Evolutionary conservation across 2,797 vertebrate genomes (phyloP).

Genomic region (Rhabdophis nuchalis): DNA sequence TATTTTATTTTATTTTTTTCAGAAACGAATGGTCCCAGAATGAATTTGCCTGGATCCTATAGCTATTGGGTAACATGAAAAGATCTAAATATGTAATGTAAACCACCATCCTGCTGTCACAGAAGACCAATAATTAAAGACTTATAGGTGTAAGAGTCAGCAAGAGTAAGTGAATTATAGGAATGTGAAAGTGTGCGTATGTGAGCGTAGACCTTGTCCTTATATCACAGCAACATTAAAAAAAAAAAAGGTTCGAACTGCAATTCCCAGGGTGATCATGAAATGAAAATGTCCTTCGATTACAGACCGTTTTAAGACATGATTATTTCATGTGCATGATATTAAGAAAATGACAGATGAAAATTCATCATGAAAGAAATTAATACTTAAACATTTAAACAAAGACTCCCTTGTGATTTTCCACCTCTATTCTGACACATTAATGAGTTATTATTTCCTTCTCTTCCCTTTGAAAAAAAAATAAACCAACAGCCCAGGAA

Average conservation of each 20-base stretch:
- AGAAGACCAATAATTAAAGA: slow-evolving; percentile 16
- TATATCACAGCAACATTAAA: slow-evolving; percentile 54
- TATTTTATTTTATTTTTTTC: neutral
- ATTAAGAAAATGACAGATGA: slow-evolving; percentile 71
- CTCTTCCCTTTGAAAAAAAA: neutral
- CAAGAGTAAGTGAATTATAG: slow-evolving; percentile 27
- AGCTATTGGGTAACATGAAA: neutral
- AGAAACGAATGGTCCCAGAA: neutral
- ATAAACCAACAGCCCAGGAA: slow-evolving; percentile 2
- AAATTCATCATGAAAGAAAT: slow-evolving; percentile 73
- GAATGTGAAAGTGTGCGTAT: neutral
- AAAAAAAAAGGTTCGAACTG: slow-evolving; percentile 55
- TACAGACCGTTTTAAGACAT: slow-evolving; percentile 69
- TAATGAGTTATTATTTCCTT: slow-evolving; percentile 56
- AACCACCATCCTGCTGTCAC: neutral
- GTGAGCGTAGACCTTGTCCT: slow-evolving; percentile 24
- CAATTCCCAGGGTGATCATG: slow-evolving; percentile 66
- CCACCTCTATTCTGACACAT: slow-evolving; percentile 56
- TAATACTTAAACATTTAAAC: slow-evolving; percentile 72
- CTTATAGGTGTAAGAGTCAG: slow-evolving; percentile 10
- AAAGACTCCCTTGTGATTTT: slow-evolving; percentile 66
- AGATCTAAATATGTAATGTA: slow-evolving; percentile 6
- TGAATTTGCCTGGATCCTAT: neutral
- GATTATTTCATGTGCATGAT: slow-evolving; percentile 74
- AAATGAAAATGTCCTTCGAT: slow-evolving; percentile 72